Percentiles rank a stretch among this genome's conserved stretches.
phyloP scores from a whole-genome alignment of 2,797 vertebrate genomes.

The Threskiornis aethiopicus region DNA sequence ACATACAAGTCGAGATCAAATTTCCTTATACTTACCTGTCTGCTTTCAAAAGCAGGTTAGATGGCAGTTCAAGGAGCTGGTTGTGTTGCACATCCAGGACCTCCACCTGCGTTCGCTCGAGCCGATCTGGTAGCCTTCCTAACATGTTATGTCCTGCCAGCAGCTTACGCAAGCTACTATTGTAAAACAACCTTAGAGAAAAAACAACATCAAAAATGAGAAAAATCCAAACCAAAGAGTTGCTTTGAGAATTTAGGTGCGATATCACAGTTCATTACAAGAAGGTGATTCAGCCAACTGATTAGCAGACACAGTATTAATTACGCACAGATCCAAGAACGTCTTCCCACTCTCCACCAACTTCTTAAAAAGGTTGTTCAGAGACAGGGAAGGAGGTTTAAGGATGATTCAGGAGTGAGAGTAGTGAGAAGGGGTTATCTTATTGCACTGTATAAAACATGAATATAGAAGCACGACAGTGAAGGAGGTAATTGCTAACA shows the following conservation, averaged over 20 bases:
- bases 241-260: not conserved
- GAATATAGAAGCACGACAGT: not conserved
- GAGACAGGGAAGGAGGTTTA: not conserved
- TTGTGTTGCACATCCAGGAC: slow-evolving; percentile 95
- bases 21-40: slow-evolving; percentile 81
- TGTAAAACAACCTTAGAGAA: slow-evolving; percentile 87
- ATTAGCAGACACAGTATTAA: slow-evolving; percentile 33
- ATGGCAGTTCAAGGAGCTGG: slow-evolving; percentile 90
- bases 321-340: not conserved
- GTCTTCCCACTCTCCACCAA: slow-evolving; percentile 51
- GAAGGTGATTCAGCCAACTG: slow-evolving; percentile 20
- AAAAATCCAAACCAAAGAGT: not conserved
- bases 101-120: slow-evolving; percentile 89
- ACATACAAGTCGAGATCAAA: rapidly evolving
- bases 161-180: slow-evolving; percentile 89
- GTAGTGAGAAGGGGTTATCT: slow-evolving; percentile 56
- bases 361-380: slow-evolving; percentile 44
- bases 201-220: slow-evolving; percentile 9
- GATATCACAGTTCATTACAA: not conserved
- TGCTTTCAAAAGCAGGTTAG: slow-evolving; percentile 91
- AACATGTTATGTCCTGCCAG: slow-evolving; percentile 90
- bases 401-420: slow-evolving; percentile 31
- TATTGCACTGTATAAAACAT: slow-evolving; percentile 60
- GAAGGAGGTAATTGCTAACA: slow-evolving; percentile 4
- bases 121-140: slow-evolving; percentile 87